Percentiles rank a stretch among this genome's conserved stretches.
Conservation (phyloP, 1,140 invertebrate species). For the Zaprionus tsacasi region DNA sequence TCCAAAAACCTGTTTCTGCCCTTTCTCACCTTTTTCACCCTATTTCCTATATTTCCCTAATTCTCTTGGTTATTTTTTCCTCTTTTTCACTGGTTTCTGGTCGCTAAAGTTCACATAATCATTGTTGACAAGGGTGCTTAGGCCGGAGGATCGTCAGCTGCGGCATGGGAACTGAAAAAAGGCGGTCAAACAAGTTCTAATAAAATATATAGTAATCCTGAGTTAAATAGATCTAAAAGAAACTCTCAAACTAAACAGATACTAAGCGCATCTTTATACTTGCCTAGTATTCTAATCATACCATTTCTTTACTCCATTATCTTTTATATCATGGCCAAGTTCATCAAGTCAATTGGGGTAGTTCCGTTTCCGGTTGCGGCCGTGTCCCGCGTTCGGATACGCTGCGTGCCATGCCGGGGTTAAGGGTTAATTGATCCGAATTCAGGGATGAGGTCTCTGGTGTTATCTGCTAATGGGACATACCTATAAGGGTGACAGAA, state of each 20-base stretch:
- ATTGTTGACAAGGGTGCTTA: slow-evolving; percentile 62
- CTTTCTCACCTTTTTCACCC: slow-evolving; percentile 77
- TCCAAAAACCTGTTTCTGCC: slow-evolving; percentile 66
- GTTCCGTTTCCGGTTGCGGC: slow-evolving; percentile 33
- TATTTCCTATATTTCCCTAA: slow-evolving; percentile 51
- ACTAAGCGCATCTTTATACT: not conserved
- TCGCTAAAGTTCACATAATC: slow-evolving; percentile 53
- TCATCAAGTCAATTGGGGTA: slow-evolving; percentile 46
- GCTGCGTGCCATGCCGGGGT: slow-evolving; percentile 42
- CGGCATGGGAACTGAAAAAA: slow-evolving; percentile 69
- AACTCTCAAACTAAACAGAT: not conserved
- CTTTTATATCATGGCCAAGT: not conserved
- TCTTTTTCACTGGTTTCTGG: slow-evolving; percentile 30
- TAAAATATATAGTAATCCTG: too few species aligned
- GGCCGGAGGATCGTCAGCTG: slow-evolving; percentile 42
- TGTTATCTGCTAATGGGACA: slow-evolving; percentile 54
- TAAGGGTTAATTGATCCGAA: slow-evolving; percentile 71
- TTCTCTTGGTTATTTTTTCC: slow-evolving; percentile 50
- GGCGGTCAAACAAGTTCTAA: slow-evolving; percentile 59
- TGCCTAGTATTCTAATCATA: not conserved
- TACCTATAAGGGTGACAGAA: slow-evolving; percentile 35
- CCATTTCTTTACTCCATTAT: not conserved
- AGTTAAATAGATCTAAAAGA: not conserved
- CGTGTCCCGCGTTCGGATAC: slow-evolving; percentile 49
- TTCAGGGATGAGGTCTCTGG: slow-evolving; percentile 24